Percentiles rank a stretch among this genome's conserved stretches.
Conservation (phyloP, 2,888 invertebrate genomes). For the Pheosia gnoma region DNA sequence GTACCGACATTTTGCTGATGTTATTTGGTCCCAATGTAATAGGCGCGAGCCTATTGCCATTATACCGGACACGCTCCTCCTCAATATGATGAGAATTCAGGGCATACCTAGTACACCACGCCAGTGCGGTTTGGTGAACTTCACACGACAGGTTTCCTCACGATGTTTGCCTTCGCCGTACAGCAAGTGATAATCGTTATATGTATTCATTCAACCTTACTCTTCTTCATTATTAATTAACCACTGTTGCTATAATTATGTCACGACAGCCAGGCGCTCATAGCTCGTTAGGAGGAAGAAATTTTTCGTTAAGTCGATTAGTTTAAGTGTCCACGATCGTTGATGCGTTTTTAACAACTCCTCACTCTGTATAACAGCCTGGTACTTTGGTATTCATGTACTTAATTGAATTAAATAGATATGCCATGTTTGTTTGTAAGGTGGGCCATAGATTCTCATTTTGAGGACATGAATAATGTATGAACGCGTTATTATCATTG, state of each 20-base stretch:
- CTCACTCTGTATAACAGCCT: constrained; percentile 47
- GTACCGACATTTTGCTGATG: too few relatives aligned
- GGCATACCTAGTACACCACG: too few relatives aligned
- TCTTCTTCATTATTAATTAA: constrained; percentile 9
- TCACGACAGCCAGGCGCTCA: constrained; percentile 34
- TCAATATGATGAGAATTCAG: too few relatives aligned
- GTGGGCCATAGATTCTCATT: constrained; percentile 24
- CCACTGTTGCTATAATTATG: constrained; percentile 16
- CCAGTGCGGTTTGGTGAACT: too few relatives aligned
- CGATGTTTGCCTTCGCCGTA: too few relatives aligned
- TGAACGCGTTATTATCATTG: constrained; percentile 33
- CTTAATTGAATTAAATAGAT: constrained; percentile 31
- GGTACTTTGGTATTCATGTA: constrained; percentile 38
- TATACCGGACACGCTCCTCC: too few relatives aligned
- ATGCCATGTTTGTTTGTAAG: constrained; percentile 24
- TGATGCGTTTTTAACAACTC: constrained; percentile 68
- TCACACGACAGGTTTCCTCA: too few relatives aligned
- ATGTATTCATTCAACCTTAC: too few relatives aligned
- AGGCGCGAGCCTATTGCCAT: too few relatives aligned
- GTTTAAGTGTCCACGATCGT: constrained; percentile 43
- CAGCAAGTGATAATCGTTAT: too few relatives aligned
- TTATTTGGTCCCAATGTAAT: too few relatives aligned
- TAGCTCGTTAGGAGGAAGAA: constrained; percentile 47
- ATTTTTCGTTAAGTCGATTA: constrained; percentile 45
- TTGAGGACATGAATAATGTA: constrained; percentile 32